These are phyloP conservation scores for Orius insidiosus DNA, from an alignment of 1,140 invertebrate species.

Conservation along the genomic window DNA sequence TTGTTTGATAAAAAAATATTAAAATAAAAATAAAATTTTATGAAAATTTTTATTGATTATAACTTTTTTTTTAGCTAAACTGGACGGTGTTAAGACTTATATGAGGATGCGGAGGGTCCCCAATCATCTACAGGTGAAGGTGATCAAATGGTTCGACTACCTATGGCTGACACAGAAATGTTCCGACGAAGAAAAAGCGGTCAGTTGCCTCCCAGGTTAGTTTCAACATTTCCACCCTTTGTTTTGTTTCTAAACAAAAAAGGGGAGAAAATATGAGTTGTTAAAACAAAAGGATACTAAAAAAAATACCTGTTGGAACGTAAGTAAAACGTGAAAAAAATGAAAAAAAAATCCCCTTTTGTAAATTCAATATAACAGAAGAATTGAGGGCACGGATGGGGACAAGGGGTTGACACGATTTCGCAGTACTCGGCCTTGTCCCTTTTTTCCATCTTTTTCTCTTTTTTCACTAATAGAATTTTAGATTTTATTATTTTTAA, in stretches of 20 bases:
- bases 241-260: conserved; percentile 1
- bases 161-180: conserved; percentile 97
- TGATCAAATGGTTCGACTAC: conserved; percentile 99
- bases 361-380: no score
- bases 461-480: no score
- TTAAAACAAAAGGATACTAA: no score
- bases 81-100: conserved; percentile 96
- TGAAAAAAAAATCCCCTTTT: background rate
- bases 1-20: background rate
- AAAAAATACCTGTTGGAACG: background rate
- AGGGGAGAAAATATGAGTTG: background rate
- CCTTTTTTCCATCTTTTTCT: no score
- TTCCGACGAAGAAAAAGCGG: conserved; percentile 89
- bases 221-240: conserved; percentile 5
- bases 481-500: no score
- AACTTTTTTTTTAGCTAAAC: conserved; percentile 60
- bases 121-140: conserved; percentile 87
- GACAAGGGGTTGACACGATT: no score
- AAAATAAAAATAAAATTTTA: background rate
- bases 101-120: conserved; percentile 93
- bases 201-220: conserved; percentile 72
- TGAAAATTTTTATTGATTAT: background rate
- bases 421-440: no score
- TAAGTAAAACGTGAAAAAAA: background rate
- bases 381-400: no score